Percentiles rank a stretch among this genome's conserved stretches.
Conservation (phyloP, 2,797 vertebrate species). For the Peromyscus attwateri region DNA sequence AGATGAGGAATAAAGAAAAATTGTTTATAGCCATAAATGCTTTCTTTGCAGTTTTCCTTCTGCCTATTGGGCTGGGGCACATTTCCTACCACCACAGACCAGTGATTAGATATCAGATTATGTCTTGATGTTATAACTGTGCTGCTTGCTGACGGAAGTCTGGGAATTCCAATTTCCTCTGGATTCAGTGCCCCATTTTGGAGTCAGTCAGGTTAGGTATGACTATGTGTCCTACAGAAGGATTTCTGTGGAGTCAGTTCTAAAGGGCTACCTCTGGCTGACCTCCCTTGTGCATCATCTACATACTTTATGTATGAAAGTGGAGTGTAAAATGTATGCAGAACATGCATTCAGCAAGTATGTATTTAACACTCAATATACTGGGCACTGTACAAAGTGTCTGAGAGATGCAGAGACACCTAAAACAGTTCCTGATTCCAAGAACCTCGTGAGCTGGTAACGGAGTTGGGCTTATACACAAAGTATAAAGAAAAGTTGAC, state of each 20-base stretch:
- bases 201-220: background rate
- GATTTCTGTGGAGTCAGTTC: background rate
- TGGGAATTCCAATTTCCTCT: slow-evolving; percentile 68
- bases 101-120: slow-evolving; percentile 61
- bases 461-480: background rate
- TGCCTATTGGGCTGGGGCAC: slow-evolving; percentile 29
- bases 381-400: background rate
- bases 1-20: slow-evolving; percentile 83
- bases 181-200: background rate
- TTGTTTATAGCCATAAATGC: slow-evolving; percentile 73
- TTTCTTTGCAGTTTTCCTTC: slow-evolving; percentile 78
- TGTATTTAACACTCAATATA: background rate
- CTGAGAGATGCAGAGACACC: background rate
- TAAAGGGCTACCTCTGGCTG: background rate
- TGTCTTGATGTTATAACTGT: slow-evolving; percentile 25
- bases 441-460: background rate
- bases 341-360: background rate
- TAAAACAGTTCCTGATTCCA: background rate
- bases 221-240: background rate
- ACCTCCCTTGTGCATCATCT: background rate
- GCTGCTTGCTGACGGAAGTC: slow-evolving; percentile 57
- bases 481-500: background rate
- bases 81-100: slow-evolving; percentile 59
- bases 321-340: background rate
- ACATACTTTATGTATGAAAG: background rate